Base-by-base conservation (phyloP, 2,113 vertebrate species). In the Myanophis thanlyinensis region DNA sequence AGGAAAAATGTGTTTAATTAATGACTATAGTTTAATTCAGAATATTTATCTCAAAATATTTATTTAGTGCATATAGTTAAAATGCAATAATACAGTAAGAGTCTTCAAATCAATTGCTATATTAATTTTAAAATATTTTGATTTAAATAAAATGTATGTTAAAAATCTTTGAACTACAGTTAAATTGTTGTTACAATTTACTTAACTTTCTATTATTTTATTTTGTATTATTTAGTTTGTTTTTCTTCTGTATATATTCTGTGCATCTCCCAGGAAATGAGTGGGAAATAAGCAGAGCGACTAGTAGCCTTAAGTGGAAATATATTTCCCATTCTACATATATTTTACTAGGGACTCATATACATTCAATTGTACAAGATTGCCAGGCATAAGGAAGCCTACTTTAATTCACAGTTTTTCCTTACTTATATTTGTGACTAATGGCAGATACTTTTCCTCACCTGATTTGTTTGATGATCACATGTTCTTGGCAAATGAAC, bases 401-500 rank as follows among this genome's bases (percentile, higher is more conserved):
- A 40, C 87, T 89, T 92, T 44, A 10, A 1, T 27, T 23, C 12
- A n/a, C 4, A 52, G 0, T 13, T 52, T 5, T 92, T 51, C 30
- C 89, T 52, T 73, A 15, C 12, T 73, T 73, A 48, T 9, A 12
- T n/a, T 35, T 48, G 62, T 47, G 6, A 12, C 27, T 47, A 13
- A 11, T 73, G 20, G 18, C 1, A 10, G 22, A 3, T 88, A 47
- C 22, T 56, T 93, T 94, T 86, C 93, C 94, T 73, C 93, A 98
- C 98, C 98, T 98, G 98, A 94, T 94, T 98, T 93, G 95, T 96
- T 52, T 96, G 97, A 92, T 98, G 97, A 47, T 97, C 96, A 67
- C 95, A 96, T 95, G 95, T 98, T 88, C 97, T 98, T 91, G 97
- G 98, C 96, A 99, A 98, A 84, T 94, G 98, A 94, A 98, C 98